Base-by-base conservation (phyloP, 92 coral and sea anemone genomes). In the Virgularia gustaviana region DNA sequence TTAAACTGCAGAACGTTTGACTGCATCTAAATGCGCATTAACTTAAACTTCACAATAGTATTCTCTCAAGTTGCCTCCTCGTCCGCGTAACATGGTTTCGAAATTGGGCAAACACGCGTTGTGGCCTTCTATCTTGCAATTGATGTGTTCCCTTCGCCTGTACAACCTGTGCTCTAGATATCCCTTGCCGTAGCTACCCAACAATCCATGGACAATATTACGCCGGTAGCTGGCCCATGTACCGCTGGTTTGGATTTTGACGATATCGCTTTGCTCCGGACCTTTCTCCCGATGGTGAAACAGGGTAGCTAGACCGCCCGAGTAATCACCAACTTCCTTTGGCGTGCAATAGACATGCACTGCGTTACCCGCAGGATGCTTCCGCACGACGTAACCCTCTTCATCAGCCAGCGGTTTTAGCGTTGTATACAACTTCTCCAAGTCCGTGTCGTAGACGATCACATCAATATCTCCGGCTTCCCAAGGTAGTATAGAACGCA, bases 401-500 rank as follows among this genome's bases (percentile, higher is more conserved):
- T 45, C 31, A 15, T 30, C 28, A 13, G 52, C 54, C 30, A 65
- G 56, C 24, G 68, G 71, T 12, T 36, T 28, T 6, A 75, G 13
- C 18, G 59, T 11, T 24, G 30, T 20, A 29, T 22, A 75, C 28
- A 81, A 16, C 9, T 55, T 42, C 22, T 47, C 57, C 0, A 32
- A 56, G 33, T 54, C 77, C 39, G 57, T 41, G 19, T 60, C 49
- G 25, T 30, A 76, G 1, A 57, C 82, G 35, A 20, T 9, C 9
- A 82, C 11, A 41, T 80, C 89, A 12, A 77, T 49, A 63, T 85
- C 89, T 0, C 89, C 89, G 8, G 89, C 78, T 20, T 85, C 89
- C 89, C 89, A 85, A 1, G 89, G 89, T 24, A 85, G 41, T 35
- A 85, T 65, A 1, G 71, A 77, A 0, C 82, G 72, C 56, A 80